Conservation (phyloP, 2,113 vertebrate species). For the Melanocharis versteri region DNA sequence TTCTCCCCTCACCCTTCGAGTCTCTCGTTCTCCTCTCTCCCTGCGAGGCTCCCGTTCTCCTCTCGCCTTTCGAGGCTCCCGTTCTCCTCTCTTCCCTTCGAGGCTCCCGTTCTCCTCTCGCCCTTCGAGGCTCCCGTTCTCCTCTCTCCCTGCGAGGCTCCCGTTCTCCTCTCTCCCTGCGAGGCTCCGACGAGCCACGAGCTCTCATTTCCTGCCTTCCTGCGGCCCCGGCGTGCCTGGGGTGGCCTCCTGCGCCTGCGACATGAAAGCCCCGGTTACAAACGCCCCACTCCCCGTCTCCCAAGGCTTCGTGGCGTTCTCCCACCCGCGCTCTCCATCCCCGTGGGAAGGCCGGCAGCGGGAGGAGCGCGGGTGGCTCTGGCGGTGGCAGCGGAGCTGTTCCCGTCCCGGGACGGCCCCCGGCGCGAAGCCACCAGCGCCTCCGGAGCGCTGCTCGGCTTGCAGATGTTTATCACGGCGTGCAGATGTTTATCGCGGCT, state of each 20-base stretch:
- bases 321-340: neutral
- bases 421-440: neutral
- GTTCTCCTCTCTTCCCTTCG: rapidly evolving
- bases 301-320: neutral
- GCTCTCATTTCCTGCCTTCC: slow-evolving; percentile 46
- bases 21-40: neutral
- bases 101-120: too few relatives aligned
- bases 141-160: neutral
- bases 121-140: neutral
- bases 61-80: neutral
- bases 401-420: neutral
- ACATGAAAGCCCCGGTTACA: neutral
- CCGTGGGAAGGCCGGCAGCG: neutral
- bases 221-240: neutral
- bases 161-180: rapidly evolving
- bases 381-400: rapidly evolving
- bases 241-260: neutral
- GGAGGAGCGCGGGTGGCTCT: rapidly evolving
- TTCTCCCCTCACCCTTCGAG: neutral
- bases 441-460: neutral
- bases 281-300: neutral
- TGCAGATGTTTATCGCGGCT: neutral
- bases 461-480: neutral
- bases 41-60: neutral
- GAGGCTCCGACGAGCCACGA: neutral